These are phyloP conservation scores for Machimus atricapillus DNA, from an alignment of 2,888 invertebrate genomes.

Conservation along the genomic window DNA sequence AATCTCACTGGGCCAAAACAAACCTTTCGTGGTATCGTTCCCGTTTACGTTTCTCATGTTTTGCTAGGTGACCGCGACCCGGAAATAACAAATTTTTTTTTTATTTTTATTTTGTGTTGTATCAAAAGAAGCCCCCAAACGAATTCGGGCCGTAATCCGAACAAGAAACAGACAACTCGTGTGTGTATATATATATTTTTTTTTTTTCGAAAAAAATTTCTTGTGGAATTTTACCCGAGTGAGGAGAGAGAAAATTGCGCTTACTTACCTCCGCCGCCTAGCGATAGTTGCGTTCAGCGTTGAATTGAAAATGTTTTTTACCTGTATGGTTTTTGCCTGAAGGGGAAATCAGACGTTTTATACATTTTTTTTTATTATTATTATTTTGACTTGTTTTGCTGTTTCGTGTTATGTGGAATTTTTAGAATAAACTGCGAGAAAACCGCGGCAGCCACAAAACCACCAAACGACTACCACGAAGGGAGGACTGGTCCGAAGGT, in stretches of 20 bases:
- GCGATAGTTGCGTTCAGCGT: background rate
- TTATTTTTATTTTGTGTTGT: background rate
- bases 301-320: slow-evolving; percentile 4
- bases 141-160: background rate
- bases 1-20: background rate
- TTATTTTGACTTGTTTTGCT: background rate
- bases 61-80: background rate
- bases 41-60: background rate
- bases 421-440: background rate
- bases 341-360: background rate
- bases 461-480: background rate
- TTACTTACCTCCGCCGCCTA: slow-evolving; percentile 6
- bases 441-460: background rate
- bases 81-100: background rate
- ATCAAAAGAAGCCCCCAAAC: background rate
- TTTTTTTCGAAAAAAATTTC: slow-evolving; percentile 1
- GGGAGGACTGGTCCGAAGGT: slow-evolving; percentile 15
- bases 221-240: slow-evolving; percentile 9
- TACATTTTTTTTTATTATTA: background rate
- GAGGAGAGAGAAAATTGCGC: background rate
- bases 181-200: background rate
- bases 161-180: background rate
- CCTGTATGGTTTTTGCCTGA: background rate
- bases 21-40: background rate
- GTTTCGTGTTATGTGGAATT: background rate